A percentile compares a stretch with the other conserved stretches of the same genome.
These are phyloP conservation scores for Hypomecis punctinalis DNA, from an alignment of 2,888 invertebrate species.

Conservation along the genomic window DNA sequence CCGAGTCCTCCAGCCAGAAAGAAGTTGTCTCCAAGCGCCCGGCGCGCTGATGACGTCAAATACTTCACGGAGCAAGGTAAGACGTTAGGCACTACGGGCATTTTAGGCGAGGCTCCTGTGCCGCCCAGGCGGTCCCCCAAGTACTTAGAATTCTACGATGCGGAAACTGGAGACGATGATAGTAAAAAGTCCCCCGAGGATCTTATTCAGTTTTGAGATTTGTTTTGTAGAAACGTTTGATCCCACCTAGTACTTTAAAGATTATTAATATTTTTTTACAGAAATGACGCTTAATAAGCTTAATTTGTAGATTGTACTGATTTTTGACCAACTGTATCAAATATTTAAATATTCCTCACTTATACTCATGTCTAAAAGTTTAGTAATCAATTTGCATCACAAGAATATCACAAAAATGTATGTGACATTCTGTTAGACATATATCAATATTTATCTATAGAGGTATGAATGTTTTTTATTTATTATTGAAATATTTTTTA, in stretches of 20 bases:
- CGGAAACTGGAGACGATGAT: constrained; percentile 42
- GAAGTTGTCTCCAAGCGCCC: constrained; percentile 67
- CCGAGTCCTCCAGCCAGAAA: constrained; percentile 78
- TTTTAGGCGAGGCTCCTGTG: constrained; percentile 69
- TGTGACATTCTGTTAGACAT: neutral
- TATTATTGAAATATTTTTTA: neutral
- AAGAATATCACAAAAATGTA: neutral
- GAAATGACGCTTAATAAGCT: neutral
- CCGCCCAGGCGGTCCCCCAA: constrained; percentile 76
- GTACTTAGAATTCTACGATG: constrained; percentile 50
- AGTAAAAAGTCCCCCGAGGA: constrained; percentile 61
- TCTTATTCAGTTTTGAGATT: constrained; percentile 73
- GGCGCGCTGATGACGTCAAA: constrained; percentile 56
- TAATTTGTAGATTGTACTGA: neutral
- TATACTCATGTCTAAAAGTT: neutral
- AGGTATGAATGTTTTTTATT: neutral
- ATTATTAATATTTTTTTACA: neutral
- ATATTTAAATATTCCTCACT: neutral
- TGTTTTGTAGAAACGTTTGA: constrained; percentile 31
- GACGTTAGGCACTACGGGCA: constrained; percentile 63
- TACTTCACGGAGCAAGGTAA: constrained; percentile 64
- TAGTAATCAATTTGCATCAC: neutral
- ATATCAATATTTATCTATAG: no score
- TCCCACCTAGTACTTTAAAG: constrained; percentile 36
- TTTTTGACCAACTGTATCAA: neutral